These are phyloP conservation scores for Echiichthys vipera DNA, from an alignment of 2,797 vertebrate species.

Conservation along the genomic window DNA sequence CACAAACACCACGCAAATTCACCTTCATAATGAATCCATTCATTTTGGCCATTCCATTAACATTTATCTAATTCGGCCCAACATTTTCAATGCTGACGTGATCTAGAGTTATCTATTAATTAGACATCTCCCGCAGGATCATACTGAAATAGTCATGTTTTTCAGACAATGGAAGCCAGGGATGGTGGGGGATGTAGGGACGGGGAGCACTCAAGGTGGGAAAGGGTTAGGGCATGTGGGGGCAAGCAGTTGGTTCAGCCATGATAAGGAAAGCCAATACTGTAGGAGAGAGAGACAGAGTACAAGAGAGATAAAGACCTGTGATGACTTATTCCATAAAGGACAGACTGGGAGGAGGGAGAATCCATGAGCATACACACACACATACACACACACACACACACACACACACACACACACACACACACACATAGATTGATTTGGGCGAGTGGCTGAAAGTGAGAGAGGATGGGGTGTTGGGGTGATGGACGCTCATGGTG, in stretches of 20 bases:
- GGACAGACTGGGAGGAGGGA: slow-evolving; percentile 27
- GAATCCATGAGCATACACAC: slow-evolving; percentile 40
- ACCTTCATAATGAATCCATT: not conserved
- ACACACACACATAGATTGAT: slow-evolving; percentile 46
- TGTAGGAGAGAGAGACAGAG: slow-evolving; percentile 46
- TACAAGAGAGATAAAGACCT: slow-evolving; percentile 74
- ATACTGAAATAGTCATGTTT: no score
- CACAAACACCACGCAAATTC: not conserved
- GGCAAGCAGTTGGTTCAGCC: slow-evolving; percentile 59
- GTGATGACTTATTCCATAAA: slow-evolving; percentile 79
- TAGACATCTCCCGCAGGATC: not conserved
- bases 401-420: slow-evolving; percentile 36
- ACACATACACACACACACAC: no score
- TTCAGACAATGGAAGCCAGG: not conserved
- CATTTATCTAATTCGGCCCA: not conserved
- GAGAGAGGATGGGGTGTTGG: slow-evolving; percentile 37
- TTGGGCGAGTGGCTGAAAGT: slow-evolving; percentile 47
- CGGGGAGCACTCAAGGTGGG: not conserved
- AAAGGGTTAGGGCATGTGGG: not conserved
- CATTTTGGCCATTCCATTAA: no score
- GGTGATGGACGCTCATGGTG: slow-evolving; percentile 66
- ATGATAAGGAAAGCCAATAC: slow-evolving; percentile 75
- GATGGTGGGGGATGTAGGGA: not conserved
- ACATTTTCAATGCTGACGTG: not conserved
- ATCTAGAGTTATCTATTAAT: not conserved